These are phyloP conservation scores for Epinephelus lanceolatus DNA, from an alignment of 2,113 vertebrate genomes.

Conservation along the genomic window DNA sequence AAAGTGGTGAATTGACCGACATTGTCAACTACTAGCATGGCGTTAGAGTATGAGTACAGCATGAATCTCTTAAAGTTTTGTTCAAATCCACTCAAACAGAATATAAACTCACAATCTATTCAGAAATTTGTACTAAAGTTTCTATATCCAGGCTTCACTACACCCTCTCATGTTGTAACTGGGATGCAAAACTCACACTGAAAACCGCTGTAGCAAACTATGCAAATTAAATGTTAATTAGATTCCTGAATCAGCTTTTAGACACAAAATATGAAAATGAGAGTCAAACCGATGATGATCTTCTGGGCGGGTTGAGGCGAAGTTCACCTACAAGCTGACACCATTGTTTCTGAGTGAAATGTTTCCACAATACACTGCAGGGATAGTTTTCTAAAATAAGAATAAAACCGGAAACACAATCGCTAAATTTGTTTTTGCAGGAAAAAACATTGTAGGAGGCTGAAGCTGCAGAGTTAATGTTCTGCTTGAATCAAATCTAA, in stretches of 20 bases:
- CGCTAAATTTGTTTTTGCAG: not conserved
- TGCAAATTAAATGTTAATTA: not conserved
- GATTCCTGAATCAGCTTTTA: not conserved
- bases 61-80: not conserved
- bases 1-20: too few species aligned
- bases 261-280: not conserved
- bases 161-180: not conserved
- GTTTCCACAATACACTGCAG: too few species aligned
- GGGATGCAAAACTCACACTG: not conserved
- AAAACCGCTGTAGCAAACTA: not conserved
- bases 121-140: not conserved
- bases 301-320: not conserved
- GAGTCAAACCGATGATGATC: not conserved
- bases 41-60: not conserved
- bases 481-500: not conserved
- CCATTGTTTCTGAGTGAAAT: not conserved
- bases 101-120: not conserved
- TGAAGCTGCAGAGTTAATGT: not conserved
- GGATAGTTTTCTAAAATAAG: not conserved
- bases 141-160: not conserved
- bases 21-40: not conserved
- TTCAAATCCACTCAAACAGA: not conserved
- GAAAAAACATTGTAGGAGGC: not conserved
- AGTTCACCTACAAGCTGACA: not conserved
- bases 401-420: too few species aligned